Conservation (phyloP, 2,888 invertebrate genomes). For the Drosophila multiciliata region DNA sequence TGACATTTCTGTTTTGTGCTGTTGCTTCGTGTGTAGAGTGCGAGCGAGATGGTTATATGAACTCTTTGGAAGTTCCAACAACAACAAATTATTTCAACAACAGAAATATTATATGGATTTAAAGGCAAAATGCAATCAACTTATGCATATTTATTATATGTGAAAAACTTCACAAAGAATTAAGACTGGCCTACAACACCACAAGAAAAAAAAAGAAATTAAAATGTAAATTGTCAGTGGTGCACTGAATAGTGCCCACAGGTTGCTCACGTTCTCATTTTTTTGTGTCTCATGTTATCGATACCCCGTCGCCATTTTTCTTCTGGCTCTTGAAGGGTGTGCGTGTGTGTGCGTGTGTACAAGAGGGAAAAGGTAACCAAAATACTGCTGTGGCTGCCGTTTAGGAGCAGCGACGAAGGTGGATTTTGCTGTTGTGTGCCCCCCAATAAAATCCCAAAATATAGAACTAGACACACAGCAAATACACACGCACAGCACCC, state of each 20-base stretch:
- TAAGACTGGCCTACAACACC: background rate
- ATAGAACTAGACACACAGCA: constrained; percentile 19
- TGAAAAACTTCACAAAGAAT: background rate
- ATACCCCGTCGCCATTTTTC: constrained; percentile 83
- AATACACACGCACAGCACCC: constrained; percentile 14
- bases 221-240: background rate
- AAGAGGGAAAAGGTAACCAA: constrained; percentile 71
- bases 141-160: constrained; percentile 1
- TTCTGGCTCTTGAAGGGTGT: constrained; percentile 64
- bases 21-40: constrained; percentile 48
- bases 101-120: constrained; percentile 55
- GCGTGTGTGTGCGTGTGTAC: constrained; percentile 53
- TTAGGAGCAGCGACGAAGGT: constrained; percentile 29
- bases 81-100: constrained; percentile 63
- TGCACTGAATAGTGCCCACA: constrained; percentile 46
- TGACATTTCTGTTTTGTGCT: constrained; percentile 72
- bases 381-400: constrained; percentile 66
- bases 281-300: constrained; percentile 63
- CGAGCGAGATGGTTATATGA: constrained; percentile 59
- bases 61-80: constrained; percentile 72
- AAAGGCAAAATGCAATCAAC: constrained; percentile 8
- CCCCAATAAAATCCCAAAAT: constrained; percentile 59
- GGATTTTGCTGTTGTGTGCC: constrained; percentile 30
- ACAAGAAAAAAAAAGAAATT: background rate
- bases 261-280: constrained; percentile 67